These are phyloP conservation scores for Halocaridina rubra DNA, from an alignment of 2,888 invertebrate genomes.

Conservation along the genomic window DNA sequence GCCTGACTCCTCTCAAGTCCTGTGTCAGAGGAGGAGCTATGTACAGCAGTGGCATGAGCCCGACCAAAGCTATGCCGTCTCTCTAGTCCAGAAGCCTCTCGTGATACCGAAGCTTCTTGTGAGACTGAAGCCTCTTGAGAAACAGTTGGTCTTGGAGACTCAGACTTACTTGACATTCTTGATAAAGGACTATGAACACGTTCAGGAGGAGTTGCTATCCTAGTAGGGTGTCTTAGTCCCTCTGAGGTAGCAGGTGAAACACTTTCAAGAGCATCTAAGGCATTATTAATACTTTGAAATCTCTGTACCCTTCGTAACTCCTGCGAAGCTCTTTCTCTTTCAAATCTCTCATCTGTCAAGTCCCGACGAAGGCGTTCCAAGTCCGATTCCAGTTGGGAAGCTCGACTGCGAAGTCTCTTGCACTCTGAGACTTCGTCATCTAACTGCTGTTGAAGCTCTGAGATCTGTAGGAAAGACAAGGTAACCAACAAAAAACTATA, in stretches of 20 bases:
- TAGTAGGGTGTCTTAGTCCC: conserved; percentile 33
- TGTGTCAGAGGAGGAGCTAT: conserved; percentile 50
- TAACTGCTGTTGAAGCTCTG: conserved; percentile 47
- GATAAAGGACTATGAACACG: neutral
- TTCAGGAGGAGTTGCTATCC: neutral
- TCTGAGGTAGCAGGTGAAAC: conserved; percentile 14
- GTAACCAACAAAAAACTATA: neutral
- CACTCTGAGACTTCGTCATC: conserved; percentile 51
- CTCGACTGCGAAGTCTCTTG: conserved; percentile 39
- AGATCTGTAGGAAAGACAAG: conserved; percentile 16
- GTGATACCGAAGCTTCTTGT: neutral
- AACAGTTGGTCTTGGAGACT: neutral
- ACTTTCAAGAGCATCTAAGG: conserved; percentile 33
- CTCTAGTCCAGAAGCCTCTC: neutral
- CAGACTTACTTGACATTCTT: neutral
- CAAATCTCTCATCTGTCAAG: conserved; percentile 59
- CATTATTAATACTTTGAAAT: conserved; percentile 24
- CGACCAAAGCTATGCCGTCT: conserved; percentile 3
- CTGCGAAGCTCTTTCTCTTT: conserved; percentile 52
- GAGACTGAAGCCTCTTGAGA: neutral
- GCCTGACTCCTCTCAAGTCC: conserved; percentile 52
- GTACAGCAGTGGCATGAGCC: conserved; percentile 12
- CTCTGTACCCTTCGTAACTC: conserved; percentile 61
- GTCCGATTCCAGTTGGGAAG: conserved; percentile 43
- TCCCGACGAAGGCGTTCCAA: conserved; percentile 51